Base-by-base conservation (phyloP, 2,797 vertebrate species). In the Tolypeutes matacus region DNA sequence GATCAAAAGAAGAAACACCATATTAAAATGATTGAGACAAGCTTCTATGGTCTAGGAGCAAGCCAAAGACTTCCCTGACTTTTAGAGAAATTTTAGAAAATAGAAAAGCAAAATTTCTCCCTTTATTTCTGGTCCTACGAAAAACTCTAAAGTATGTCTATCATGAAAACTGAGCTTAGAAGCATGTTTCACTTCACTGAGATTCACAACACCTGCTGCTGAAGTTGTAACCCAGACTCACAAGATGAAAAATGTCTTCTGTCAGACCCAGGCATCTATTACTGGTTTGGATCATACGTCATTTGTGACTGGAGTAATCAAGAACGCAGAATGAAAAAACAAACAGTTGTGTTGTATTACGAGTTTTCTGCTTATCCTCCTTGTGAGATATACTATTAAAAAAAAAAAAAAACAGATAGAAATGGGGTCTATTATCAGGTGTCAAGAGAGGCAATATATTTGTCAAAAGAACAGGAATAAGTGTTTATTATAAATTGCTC, bases 161-260 rank as follows among this genome's bases (percentile, higher is more conserved):
- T 46, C 17, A 85, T 83, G 53, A 80, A 53, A 62, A 90, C 31
- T 83, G 14, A 96, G 77, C 81, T 95, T 60, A 93, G 73, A 80
- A 93, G n/a, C n/a, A 46, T 46, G n/a, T 75, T 90, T 91, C 49
- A 72, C 78, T 89, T 94, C 70, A 53, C 80, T 90, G 78, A 95
- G 86, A 89, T 93, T 94, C 94, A 60, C 49, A 87, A 56, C 20
- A 91, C 73, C 93, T 86, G 73, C 90, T 89, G 65, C 70, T 86
- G 51, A 86, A 92, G 76, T 77, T 94, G 77, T 85, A 90, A 86
- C 77, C 39, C 67, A 82, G 75, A 80, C 85, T 67, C 0, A 3
- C 60, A 89, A 73, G 70, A 92, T 94, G 88, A 96, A 95, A 95
- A 97, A 97, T 95, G 70, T 36, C 85, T 56, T 93, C 93, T 94